phyloP scores from a whole-genome alignment of 1,140 invertebrate species.

The Chrysomallon squamiferum region DNA sequence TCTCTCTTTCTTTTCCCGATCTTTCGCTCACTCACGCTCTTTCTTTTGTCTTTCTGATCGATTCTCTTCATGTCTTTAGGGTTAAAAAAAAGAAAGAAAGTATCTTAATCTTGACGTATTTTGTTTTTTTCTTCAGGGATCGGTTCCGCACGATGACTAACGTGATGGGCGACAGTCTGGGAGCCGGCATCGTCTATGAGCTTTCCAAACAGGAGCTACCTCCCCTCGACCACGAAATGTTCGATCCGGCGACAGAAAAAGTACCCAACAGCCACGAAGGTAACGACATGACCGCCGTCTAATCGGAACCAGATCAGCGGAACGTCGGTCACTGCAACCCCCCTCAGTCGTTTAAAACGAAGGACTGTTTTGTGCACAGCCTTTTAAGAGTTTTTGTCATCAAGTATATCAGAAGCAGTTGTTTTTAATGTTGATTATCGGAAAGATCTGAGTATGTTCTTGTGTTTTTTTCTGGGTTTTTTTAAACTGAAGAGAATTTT shows the following conservation, averaged over 20 bases:
- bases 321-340: too few species aligned
- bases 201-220: conserved; percentile 79
- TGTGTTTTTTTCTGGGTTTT: too few species aligned
- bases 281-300: conserved; percentile 31
- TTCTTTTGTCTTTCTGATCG: conserved; percentile 8
- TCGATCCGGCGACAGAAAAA: conserved; percentile 17
- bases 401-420: too few species aligned
- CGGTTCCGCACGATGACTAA: conserved; percentile 96
- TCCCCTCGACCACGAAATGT: conserved; percentile 35
- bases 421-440: too few species aligned
- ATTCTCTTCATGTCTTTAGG: not conserved
- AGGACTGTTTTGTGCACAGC: too few species aligned
- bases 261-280: conserved; percentile 36
- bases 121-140: conserved; percentile 73
- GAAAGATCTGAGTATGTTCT: too few species aligned
- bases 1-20: not conserved
- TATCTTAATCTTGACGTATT: too few species aligned
- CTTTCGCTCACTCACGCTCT: conserved; percentile 9
- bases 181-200: conserved; percentile 91
- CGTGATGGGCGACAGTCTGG: conserved; percentile 93
- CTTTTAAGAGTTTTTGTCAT: too few species aligned
- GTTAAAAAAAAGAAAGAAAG: too few species aligned
- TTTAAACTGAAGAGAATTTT: too few species aligned
- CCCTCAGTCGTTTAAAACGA: too few species aligned
- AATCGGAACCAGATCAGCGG: not conserved